These are phyloP conservation scores for Drosophila eohydei DNA, from an alignment of 2,888 invertebrate genomes.

Conservation along the genomic window DNA sequence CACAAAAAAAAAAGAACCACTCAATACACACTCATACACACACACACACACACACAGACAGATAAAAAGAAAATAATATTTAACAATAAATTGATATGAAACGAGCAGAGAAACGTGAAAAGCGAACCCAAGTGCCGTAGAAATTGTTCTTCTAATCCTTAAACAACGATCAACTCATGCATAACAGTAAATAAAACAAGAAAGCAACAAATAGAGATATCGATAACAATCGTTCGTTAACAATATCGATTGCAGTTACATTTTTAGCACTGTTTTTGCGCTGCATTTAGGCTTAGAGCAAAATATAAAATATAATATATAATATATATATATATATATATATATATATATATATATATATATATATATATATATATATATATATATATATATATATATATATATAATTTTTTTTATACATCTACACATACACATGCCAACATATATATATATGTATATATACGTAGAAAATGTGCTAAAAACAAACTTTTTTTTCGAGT, in stretches of 20 bases:
- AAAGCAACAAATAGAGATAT: slow-evolving; percentile 1
- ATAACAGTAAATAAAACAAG: slow-evolving; percentile 21
- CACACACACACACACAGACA: slow-evolving; percentile 27
- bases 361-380: slow-evolving; percentile 7
- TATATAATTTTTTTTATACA: slow-evolving; percentile 11
- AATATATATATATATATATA: slow-evolving; percentile 4
- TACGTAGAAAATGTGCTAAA: slow-evolving; percentile 23
- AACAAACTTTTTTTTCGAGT: slow-evolving; percentile 17
- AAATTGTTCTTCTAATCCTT: slow-evolving; percentile 22
- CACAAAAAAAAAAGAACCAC: slow-evolving; percentile 8
- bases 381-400: not conserved
- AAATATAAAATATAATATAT: not conserved
- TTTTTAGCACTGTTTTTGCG: slow-evolving; percentile 29
- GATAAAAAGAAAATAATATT: slow-evolving; percentile 3
- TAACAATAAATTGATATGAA: slow-evolving; percentile 12
- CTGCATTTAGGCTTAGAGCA: slow-evolving; percentile 31
- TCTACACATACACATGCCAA: slow-evolving; percentile 6
- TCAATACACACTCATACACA: slow-evolving; percentile 1
- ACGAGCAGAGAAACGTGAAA: slow-evolving; percentile 18
- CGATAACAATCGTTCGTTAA: not conserved
- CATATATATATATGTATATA: slow-evolving; percentile 10
- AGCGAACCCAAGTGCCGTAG: slow-evolving; percentile 45
- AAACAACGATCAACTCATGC: slow-evolving; percentile 45
- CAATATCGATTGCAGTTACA: slow-evolving; percentile 20
- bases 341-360: not conserved